phyloP scores from a whole-genome alignment of 2,888 invertebrate genomes.

The Leptopilina drosophilae region DNA sequence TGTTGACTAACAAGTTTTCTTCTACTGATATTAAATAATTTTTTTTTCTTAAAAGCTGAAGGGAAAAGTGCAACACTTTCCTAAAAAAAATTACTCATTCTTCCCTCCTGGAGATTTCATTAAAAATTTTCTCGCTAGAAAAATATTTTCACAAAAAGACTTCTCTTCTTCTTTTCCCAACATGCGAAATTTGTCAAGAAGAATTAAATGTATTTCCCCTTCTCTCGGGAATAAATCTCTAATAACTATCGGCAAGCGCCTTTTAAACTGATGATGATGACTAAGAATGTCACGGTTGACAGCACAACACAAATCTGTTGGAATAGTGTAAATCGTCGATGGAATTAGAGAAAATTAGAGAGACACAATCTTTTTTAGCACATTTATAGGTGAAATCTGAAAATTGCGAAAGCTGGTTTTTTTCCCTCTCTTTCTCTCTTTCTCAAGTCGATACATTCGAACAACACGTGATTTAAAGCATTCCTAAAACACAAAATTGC shows the following conservation, averaged over 20 bases:
- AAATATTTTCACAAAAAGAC: no score
- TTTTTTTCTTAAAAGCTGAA: no score
- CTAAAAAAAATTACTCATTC: no score
- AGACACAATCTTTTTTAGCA: constrained; percentile 1
- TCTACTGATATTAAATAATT: no score
- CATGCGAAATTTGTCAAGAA: not conserved
- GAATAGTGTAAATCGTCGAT: not conserved
- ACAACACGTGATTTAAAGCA: not conserved
- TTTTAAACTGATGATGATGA: constrained; percentile 6
- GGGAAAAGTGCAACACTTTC: no score
- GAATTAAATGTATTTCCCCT: not conserved
- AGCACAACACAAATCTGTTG: not conserved
- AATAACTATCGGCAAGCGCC: not conserved
- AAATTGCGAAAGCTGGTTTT: not conserved
- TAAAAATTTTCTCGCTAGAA: no score
- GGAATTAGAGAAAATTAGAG: not conserved
- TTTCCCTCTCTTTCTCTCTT: no score
- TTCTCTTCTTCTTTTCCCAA: no score
- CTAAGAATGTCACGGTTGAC: constrained; percentile 14
- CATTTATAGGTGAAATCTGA: not conserved
- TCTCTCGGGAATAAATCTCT: not conserved
- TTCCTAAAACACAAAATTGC: not conserved
- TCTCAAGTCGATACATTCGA: not conserved
- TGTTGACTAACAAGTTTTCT: no score
- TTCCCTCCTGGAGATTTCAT: no score